phyloP scores from a whole-genome alignment of 2,888 invertebrate genomes.

The Myathropa florea region DNA sequence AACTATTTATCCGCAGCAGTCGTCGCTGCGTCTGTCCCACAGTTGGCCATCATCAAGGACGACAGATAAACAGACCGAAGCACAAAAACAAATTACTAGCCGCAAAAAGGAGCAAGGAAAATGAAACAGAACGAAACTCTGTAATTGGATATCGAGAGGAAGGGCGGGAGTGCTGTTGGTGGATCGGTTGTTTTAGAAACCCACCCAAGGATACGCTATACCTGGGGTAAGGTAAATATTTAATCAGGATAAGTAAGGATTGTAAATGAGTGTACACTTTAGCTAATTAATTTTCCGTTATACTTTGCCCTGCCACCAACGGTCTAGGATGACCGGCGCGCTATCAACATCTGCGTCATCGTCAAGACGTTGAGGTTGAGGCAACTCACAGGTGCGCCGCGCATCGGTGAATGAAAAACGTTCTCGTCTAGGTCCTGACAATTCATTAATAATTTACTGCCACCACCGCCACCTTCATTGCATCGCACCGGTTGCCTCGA shows the following conservation, averaged over 20 bases:
- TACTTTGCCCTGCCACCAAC: not conserved
- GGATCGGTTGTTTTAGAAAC: constrained; percentile 14
- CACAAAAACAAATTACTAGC: constrained; percentile 14
- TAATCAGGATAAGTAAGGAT: constrained; percentile 70
- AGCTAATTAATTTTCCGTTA: constrained; percentile 68
- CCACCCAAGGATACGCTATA: not conserved
- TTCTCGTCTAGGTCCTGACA: constrained; percentile 39
- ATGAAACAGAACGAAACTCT: constrained; percentile 4
- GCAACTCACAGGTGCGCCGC: constrained; percentile 21
- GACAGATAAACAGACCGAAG: not conserved
- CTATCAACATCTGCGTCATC: constrained; percentile 1
- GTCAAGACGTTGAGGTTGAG: constrained; percentile 34
- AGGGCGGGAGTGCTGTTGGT: not conserved
- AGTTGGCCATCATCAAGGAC: not conserved
- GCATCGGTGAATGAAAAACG: constrained; percentile 28
- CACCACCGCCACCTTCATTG: not conserved
- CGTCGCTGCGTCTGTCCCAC: not conserved
- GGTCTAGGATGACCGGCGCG: not conserved
- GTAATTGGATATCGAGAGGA: constrained; percentile 51
- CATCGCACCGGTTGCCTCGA: constrained; percentile 5
- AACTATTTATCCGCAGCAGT: constrained; percentile 19
- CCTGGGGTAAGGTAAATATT: constrained; percentile 53
- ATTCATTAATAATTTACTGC: constrained; percentile 64
- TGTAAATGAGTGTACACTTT: constrained; percentile 69
- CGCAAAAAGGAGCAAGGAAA: constrained; percentile 26